Conservation (phyloP, 1,140 invertebrate genomes). For the roundworm (Caenorhabditis elegans) region DNA sequence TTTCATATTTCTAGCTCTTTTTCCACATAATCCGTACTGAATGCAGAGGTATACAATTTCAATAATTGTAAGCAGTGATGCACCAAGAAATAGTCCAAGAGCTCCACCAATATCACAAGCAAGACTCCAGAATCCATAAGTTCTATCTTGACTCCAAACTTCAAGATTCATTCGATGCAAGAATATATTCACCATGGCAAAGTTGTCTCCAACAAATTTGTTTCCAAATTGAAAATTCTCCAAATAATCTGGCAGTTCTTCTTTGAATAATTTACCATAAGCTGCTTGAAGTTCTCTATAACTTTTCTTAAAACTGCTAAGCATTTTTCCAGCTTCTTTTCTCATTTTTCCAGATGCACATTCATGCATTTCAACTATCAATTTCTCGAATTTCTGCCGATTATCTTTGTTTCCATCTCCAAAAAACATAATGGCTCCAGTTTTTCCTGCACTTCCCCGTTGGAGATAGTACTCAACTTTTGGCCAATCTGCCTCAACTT, state of each 20-base stretch:
- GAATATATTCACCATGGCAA: conserved; percentile 65
- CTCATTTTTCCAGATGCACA: conserved; percentile 59
- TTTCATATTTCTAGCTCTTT: conserved; percentile 24
- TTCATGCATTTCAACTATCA: conserved; percentile 58
- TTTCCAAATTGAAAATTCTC: conserved; percentile 56
- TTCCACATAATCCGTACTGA: conserved; percentile 35
- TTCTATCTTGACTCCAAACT: conserved; percentile 61
- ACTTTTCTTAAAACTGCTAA: conserved; percentile 58
- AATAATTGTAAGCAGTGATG: conserved; percentile 60
- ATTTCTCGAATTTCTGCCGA: conserved; percentile 45
- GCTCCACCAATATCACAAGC: conserved; percentile 64
- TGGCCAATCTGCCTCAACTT: conserved; percentile 53
- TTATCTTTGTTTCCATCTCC: conserved; percentile 47
- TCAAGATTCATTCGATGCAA: conserved; percentile 66
- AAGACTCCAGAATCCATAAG: conserved; percentile 64
- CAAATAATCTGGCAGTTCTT: conserved; percentile 64
- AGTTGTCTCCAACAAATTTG: conserved; percentile 58
- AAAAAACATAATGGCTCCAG: conserved; percentile 61
- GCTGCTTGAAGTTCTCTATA: conserved; percentile 47
- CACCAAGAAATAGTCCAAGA: conserved; percentile 61
- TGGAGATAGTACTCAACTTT: conserved; percentile 17
- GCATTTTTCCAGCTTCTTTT: conserved; percentile 55
- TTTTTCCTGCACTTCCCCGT: conserved; percentile 54
- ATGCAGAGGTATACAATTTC: conserved; percentile 59
- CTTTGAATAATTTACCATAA: conserved; percentile 56